phyloP scores from a whole-genome alignment of 1,140 invertebrate species.

The Caligus rogercresseyi region DNA sequence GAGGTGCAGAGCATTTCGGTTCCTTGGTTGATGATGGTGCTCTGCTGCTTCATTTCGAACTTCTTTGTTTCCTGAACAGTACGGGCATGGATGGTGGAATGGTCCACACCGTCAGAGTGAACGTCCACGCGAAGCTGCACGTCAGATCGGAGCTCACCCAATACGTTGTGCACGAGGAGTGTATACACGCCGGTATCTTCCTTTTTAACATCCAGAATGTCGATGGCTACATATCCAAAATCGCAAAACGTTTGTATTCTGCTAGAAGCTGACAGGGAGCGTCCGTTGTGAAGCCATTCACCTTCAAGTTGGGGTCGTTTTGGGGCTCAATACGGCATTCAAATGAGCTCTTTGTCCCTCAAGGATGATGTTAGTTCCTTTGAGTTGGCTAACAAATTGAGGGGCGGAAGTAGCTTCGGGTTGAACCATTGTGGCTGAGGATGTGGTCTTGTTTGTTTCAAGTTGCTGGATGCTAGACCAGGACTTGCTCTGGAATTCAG shows the following conservation, averaged over 20 bases:
- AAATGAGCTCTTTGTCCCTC: slow-evolving; percentile 87
- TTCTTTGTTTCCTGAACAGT: slow-evolving; percentile 11
- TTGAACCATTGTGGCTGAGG: neutral
- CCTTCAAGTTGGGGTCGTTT: slow-evolving; percentile 63
- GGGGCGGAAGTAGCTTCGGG: slow-evolving; percentile 23
- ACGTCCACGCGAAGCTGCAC: slow-evolving; percentile 65
- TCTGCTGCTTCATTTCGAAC: slow-evolving; percentile 15
- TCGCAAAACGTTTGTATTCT: slow-evolving; percentile 81
- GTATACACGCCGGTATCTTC: slow-evolving; percentile 73
- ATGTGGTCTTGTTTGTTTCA: slow-evolving; percentile 31
- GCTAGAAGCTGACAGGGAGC: slow-evolving; percentile 38
- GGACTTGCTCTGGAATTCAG: slow-evolving; percentile 66
- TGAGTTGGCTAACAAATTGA: slow-evolving; percentile 58
- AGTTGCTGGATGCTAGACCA: slow-evolving; percentile 70
- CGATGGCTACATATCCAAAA: slow-evolving; percentile 84
- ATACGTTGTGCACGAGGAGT: slow-evolving; percentile 65
- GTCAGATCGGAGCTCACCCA: slow-evolving; percentile 61
- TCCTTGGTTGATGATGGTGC: neutral
- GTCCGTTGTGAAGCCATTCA: slow-evolving; percentile 77
- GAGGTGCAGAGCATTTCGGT: neutral
- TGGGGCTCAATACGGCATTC: slow-evolving; percentile 84
- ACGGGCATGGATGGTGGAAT: slow-evolving; percentile 13
- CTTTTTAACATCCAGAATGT: slow-evolving; percentile 66
- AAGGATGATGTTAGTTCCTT: slow-evolving; percentile 78
- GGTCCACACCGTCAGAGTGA: slow-evolving; percentile 20